A percentile compares a stretch with the other conserved stretches of the same genome.
phyloP scores from a whole-genome alignment of 2,888 invertebrate genomes.

The Archips xylosteana region DNA sequence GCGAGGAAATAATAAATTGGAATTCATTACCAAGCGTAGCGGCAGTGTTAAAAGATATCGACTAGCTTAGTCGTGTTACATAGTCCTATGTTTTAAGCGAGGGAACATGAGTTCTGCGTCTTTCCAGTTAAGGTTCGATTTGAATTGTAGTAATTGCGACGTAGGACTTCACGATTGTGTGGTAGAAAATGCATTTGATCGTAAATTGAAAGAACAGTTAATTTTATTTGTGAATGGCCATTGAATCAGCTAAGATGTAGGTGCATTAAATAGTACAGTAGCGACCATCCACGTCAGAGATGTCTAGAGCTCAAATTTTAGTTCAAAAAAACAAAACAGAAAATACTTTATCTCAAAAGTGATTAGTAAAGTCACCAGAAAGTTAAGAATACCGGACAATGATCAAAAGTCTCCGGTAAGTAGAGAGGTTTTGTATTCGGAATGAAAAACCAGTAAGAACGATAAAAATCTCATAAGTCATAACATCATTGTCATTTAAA shows the following conservation, averaged over 20 bases:
- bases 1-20: slow-evolving; percentile 14
- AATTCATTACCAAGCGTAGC: slow-evolving; percentile 4
- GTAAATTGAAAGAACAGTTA: neutral
- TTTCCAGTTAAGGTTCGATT: neutral
- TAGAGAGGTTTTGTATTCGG: too few relatives aligned
- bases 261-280: neutral
- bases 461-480: too few relatives aligned
- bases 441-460: too few relatives aligned
- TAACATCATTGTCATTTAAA: too few relatives aligned
- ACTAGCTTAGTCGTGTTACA: neutral
- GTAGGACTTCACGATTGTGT: neutral
- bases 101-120: neutral
- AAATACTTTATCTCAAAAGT: too few relatives aligned
- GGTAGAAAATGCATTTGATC: neutral
- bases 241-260: neutral
- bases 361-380: too few relatives aligned
- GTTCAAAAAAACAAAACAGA: too few relatives aligned
- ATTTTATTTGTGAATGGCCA: neutral
- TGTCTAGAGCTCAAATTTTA: too few relatives aligned
- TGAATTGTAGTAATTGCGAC: neutral
- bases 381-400: too few relatives aligned
- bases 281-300: too few relatives aligned
- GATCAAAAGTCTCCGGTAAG: too few relatives aligned
- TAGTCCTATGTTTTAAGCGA: neutral
- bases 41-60: slow-evolving; percentile 1